phyloP scores from a whole-genome alignment of 2,113 vertebrate genomes.

The Passer domesticus region DNA sequence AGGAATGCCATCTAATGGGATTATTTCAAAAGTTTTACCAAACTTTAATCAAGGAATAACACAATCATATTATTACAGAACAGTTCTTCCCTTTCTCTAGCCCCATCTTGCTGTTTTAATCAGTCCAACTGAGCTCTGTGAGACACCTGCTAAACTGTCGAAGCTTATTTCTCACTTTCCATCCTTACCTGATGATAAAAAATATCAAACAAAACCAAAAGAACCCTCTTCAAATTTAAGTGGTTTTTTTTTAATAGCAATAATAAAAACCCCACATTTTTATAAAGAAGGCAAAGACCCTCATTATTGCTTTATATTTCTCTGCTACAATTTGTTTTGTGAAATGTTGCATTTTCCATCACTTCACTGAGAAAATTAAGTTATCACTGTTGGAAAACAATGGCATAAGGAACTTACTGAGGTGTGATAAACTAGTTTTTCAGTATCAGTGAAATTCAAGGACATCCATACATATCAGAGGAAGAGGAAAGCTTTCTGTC shows the following conservation, averaged over 20 bases:
- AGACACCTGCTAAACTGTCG: neutral
- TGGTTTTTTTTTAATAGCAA: neutral
- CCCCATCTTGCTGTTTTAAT: neutral
- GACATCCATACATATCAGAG: neutral
- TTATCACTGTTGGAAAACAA: slow-evolving; percentile 41
- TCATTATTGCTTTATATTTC: neutral
- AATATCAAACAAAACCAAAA: neutral
- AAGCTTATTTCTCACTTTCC: neutral
- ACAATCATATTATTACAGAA: neutral
- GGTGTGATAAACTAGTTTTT: slow-evolving; percentile 43
- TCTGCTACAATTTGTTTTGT: slow-evolving; percentile 15
- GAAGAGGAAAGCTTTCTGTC: neutral
- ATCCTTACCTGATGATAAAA: neutral
- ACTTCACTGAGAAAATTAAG: slow-evolving; percentile 43
- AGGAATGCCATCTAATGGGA: neutral
- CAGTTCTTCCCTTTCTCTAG: neutral
- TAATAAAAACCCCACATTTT: neutral
- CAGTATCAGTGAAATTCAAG: slow-evolving; percentile 48
- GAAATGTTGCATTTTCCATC: slow-evolving; percentile 29
- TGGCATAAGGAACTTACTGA: slow-evolving; percentile 51
- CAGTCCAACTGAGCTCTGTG: neutral
- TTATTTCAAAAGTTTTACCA: neutral
- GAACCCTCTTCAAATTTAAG: neutral
- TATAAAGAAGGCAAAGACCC: neutral
- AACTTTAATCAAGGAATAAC: neutral